Evolutionary conservation across 2,888 invertebrate genomes (phyloP).

Genomic region (Elgonia sp.): DNA sequence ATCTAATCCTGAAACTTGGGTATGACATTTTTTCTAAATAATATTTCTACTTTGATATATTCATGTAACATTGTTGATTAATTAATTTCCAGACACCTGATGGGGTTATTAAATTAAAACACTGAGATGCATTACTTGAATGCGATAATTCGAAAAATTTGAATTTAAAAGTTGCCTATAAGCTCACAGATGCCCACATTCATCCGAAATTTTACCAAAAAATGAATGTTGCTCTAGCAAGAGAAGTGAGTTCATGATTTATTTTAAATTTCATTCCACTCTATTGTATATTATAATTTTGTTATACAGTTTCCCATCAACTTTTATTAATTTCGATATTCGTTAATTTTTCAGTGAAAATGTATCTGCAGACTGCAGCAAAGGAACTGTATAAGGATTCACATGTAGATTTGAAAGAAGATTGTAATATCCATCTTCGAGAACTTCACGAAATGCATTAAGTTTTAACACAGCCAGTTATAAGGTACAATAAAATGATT

Average conservation of each 20-base stretch:
- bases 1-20: constrained; percentile 31
- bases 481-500: background rate
- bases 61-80: background rate
- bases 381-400: constrained; percentile 60
- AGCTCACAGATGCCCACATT: constrained; percentile 63
- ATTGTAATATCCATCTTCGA: constrained; percentile 71
- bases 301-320: background rate
- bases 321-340: background rate
- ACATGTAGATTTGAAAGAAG: constrained; percentile 59
- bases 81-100: constrained; percentile 71
- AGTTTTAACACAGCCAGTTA: constrained; percentile 41
- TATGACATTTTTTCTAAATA: constrained; percentile 12
- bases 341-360: constrained; percentile 69
- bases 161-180: constrained; percentile 66
- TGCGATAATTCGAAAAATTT: constrained; percentile 42
- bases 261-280: no score
- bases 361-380: constrained; percentile 67
- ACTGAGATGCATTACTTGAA: constrained; percentile 67
- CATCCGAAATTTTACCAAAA: constrained; percentile 61
- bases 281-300: background rate
- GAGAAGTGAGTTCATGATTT: constrained; percentile 31
- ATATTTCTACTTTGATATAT: no score
- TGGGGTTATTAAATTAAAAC: constrained; percentile 69
- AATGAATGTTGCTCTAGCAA: constrained; percentile 58
- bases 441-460: constrained; percentile 68